Conservation (phyloP, 2,888 invertebrate genomes). For the Spilosoma lubricipeda region DNA sequence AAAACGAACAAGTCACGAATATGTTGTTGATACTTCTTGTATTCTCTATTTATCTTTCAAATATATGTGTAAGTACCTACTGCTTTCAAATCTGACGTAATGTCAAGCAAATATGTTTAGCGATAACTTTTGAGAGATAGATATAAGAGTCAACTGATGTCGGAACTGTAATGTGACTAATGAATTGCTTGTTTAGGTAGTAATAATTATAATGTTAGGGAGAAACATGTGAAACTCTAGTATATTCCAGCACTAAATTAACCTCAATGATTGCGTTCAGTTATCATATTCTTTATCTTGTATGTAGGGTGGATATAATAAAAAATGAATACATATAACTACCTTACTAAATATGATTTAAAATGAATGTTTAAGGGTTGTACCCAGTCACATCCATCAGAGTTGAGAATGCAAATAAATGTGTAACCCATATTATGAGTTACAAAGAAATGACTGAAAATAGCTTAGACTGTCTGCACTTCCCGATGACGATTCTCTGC, state of each 20-base stretch:
- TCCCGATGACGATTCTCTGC: neutral
- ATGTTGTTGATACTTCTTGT: neutral
- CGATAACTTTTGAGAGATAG: slow-evolving; percentile 1
- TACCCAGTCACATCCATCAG: neutral
- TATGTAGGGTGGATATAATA: neutral
- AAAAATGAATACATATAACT: neutral
- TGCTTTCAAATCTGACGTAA: neutral
- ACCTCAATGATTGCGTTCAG: neutral
- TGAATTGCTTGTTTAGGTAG: neutral
- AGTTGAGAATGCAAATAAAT: neutral
- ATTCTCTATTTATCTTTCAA: neutral
- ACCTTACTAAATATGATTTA: neutral
- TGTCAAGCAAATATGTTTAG: neutral
- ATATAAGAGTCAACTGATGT: neutral
- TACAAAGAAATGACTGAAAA: neutral
- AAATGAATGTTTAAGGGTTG: neutral
- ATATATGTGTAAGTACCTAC: neutral
- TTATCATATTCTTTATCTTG: neutral
- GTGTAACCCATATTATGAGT: neutral
- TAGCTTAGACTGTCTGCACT: neutral
- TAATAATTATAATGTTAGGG: neutral
- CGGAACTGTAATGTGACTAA: neutral
- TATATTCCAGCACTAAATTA: neutral
- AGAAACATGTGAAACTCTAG: neutral
- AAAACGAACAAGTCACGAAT: neutral